phyloP scores from a whole-genome alignment of 2,113 vertebrate genomes.

The Patagioenas fasciata region DNA sequence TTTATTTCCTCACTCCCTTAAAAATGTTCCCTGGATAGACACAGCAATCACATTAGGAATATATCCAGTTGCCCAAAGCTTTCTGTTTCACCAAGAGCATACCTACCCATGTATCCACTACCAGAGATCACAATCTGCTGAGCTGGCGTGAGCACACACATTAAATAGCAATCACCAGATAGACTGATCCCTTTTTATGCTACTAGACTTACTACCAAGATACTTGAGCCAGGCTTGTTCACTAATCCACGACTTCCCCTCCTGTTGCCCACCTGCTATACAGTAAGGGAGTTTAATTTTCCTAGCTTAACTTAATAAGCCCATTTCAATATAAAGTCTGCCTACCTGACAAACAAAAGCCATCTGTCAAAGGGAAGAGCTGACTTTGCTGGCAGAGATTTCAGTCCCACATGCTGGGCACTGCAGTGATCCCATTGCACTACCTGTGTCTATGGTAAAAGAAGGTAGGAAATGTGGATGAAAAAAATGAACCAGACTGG shows the following conservation, averaged over 20 bases:
- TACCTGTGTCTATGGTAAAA: neutral
- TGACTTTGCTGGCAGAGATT: neutral
- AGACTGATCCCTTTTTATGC: neutral
- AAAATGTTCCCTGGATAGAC: neutral
- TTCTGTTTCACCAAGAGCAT: conserved; percentile 14
- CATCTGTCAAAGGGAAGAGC: neutral
- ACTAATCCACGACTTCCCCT: accelerated
- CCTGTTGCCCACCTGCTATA: neutral
- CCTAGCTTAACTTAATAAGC: neutral
- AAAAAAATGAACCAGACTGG: neutral
- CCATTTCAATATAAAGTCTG: neutral
- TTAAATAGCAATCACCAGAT: accelerated
- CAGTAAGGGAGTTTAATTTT: neutral
- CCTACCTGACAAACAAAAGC: neutral
- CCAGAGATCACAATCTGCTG: neutral
- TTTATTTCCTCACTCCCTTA: neutral
- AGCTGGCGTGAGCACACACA: neutral
- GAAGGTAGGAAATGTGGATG: neutral
- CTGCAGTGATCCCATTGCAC: neutral
- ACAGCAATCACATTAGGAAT: neutral
- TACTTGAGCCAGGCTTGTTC: neutral
- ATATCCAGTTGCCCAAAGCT: neutral
- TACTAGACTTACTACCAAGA: neutral
- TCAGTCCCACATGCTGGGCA: neutral
- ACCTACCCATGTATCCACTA: neutral